Base-by-base conservation (phyloP, 1,140 invertebrate genomes). In the Drosophila albomicans region DNA sequence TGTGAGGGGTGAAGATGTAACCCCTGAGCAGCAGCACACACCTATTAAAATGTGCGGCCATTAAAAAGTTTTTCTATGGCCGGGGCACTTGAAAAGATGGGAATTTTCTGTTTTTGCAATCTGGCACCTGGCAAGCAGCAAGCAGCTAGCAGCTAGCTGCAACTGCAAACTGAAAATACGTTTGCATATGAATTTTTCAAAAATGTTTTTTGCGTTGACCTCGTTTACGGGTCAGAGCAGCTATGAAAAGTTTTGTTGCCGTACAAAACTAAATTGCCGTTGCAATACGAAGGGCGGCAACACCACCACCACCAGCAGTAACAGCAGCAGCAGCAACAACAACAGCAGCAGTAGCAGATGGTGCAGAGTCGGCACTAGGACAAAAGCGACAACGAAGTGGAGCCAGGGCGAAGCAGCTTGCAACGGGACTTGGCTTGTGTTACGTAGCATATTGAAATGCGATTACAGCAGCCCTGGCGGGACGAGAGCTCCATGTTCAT, bases 101-200 rank as follows among this genome's bases (percentile, higher is more conserved):
- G 81, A 64, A 82, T 81, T 71, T 80, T 77, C 68, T 77, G 76
- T 81, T 85, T 88, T 82, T 86, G 82, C 82, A 77, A 87, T 84
- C 82, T 88, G 82, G 78, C 72, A 65, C 20, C 58, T 62, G 74
- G 74, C 66, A 78, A 38, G 7, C 7, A 10, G 35, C 32, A 32
- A 38, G 20, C 20, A 25, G 20, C 66, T 75, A 38, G 7, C 7
- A 10, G 35, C 32, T 7, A 38, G 35, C 58, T 62, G 74, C 66
- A 78, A 80, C 71, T 82, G 81, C 85, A 88, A 77, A 78, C 84
- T 87, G 84, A 59, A 80, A 88, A 88, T 88, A 88, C 84, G 84
- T 88, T 88, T 88, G 84, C 84, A 84, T 88, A 88, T 88, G 84
- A 88, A 88, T 88, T 89, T 88, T 88, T 88, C 85, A 88, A 88